Evolutionary conservation across 1,140 invertebrate species (phyloP).

Genomic region (Bombus balteatus): DNA sequence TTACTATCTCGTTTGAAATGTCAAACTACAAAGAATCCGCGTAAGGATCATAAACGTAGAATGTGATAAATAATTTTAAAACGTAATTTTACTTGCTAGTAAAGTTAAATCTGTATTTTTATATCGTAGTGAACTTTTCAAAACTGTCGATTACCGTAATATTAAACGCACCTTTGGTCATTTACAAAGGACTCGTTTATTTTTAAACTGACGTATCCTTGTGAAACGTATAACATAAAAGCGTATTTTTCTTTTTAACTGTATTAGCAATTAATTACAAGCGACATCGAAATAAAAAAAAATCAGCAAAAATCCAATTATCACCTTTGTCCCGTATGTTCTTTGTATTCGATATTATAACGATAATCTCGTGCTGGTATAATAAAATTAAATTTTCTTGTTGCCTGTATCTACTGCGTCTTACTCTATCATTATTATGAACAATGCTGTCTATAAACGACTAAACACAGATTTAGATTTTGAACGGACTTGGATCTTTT

Average conservation of each 20-base stretch:
- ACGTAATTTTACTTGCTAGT: neutral
- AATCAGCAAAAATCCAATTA: neutral
- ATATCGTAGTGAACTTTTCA: neutral
- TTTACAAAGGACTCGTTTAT: neutral
- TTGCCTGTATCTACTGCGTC: neutral
- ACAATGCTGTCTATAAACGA: neutral
- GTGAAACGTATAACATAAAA: neutral
- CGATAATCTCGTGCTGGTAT: neutral
- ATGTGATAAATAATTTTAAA: too few relatives aligned
- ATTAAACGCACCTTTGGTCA: neutral
- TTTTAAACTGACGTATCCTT: neutral
- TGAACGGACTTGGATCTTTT: neutral
- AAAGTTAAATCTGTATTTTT: neutral
- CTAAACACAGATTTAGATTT: neutral
- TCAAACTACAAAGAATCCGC: too few relatives aligned
- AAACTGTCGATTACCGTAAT: neutral
- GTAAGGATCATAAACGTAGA: too few relatives aligned
- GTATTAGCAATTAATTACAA: too few relatives aligned
- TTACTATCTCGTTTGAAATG: too few relatives aligned
- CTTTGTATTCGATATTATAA: neutral
- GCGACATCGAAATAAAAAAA: neutral
- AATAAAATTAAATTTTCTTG: neutral
- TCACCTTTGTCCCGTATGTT: neutral
- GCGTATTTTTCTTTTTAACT: too few relatives aligned
- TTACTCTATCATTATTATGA: neutral